A percentile compares a stretch with the other conserved stretches of the same genome.
phyloP scores from a whole-genome alignment of 2,888 invertebrate species.

The Synanthedon myopaeformis region DNA sequence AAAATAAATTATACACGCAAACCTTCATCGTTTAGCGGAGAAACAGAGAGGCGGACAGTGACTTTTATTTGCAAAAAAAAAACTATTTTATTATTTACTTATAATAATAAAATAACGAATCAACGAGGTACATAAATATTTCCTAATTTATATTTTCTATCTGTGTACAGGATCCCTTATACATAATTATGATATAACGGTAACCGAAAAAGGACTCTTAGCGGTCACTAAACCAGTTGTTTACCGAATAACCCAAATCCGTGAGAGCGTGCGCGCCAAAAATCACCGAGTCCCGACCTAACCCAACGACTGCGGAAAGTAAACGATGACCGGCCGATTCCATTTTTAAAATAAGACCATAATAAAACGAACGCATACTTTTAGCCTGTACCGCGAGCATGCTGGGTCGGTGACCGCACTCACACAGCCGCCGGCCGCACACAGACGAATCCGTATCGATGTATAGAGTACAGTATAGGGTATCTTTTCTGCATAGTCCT shows the following conservation, averaged over 20 bases:
- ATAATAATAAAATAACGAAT: no score
- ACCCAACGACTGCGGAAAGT: slow-evolving; percentile 45
- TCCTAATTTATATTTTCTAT: no score
- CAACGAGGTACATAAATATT: no score
- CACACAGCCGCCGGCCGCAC: slow-evolving; percentile 32
- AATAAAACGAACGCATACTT: slow-evolving; percentile 70
- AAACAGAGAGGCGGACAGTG: no score
- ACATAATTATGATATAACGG: neutral
- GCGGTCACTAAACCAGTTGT: slow-evolving; percentile 19
- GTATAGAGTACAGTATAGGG: slow-evolving; percentile 5
- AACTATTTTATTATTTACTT: no score
- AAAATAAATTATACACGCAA: no score
- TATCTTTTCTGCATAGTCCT: slow-evolving; percentile 33
- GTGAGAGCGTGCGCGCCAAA: slow-evolving; percentile 16
- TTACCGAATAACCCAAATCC: slow-evolving; percentile 25
- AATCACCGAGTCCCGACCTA: slow-evolving; percentile 46
- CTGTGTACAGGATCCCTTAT: no score
- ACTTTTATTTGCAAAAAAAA: no score
- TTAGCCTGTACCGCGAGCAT: slow-evolving; percentile 68
- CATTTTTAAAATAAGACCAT: slow-evolving; percentile 70
- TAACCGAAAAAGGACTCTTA: slow-evolving; percentile 1
- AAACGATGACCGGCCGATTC: slow-evolving; percentile 48
- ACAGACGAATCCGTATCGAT: slow-evolving; percentile 18
- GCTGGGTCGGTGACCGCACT: slow-evolving; percentile 63
- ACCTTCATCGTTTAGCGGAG: no score